phyloP scores from a whole-genome alignment of 1,140 invertebrate genomes.

The Trialeurodes vaporariorum region DNA sequence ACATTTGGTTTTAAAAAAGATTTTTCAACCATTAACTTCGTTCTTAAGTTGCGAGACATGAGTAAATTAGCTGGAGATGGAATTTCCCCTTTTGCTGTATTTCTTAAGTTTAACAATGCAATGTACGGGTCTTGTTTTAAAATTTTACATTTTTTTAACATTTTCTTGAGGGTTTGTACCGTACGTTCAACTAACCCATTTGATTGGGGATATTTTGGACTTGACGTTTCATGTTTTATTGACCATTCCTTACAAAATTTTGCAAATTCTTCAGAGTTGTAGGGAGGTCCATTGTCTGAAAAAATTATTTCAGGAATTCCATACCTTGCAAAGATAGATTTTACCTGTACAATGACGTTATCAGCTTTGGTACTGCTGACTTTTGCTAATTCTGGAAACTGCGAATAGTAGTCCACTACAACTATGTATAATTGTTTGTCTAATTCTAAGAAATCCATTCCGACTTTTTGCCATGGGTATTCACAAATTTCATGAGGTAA shows the following conservation, averaged over 20 bases:
- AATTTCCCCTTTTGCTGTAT: conserved; percentile 5
- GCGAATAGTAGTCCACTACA: conserved; percentile 20
- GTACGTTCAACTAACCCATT: conserved; percentile 19
- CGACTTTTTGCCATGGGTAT: conserved; percentile 17
- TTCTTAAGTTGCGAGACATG: conserved; percentile 14
- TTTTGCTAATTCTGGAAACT: conserved; percentile 16
- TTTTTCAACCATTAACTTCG: background rate
- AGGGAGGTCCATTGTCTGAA: conserved; percentile 27
- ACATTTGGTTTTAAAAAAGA: background rate
- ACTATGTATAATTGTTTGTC: conserved; percentile 32
- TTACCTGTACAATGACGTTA: conserved; percentile 17
- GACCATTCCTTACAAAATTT: conserved; percentile 14
- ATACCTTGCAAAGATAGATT: conserved; percentile 26
- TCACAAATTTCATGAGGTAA: conserved; percentile 13
- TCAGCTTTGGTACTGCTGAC: background rate
- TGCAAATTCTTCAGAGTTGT: conserved; percentile 15
- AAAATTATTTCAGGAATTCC: conserved; percentile 27
- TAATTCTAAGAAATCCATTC: conserved; percentile 28
- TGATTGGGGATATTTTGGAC: conserved; percentile 13
- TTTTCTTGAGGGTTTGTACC: conserved; percentile 14
- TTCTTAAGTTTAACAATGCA: conserved; percentile 13
- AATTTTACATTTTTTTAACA: conserved; percentile 10
- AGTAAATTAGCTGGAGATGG: conserved; percentile 2
- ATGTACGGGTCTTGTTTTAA: conserved; percentile 6
- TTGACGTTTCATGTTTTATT: conserved; percentile 9